These are phyloP conservation scores for Pempheris klunzingeri DNA, from an alignment of 2,797 vertebrate genomes.

Conservation along the genomic window DNA sequence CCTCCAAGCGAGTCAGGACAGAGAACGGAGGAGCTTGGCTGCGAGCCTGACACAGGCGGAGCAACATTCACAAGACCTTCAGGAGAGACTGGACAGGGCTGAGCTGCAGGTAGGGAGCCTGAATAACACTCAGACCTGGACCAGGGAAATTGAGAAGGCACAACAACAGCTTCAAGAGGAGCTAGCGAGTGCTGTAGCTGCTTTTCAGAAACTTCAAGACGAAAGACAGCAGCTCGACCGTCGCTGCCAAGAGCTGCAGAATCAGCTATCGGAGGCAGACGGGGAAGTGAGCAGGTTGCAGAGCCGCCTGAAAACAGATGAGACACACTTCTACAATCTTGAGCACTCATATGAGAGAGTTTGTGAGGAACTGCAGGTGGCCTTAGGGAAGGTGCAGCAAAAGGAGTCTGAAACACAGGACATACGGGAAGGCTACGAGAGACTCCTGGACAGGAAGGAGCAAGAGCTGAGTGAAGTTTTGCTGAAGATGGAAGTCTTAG, in stretches of 20 bases:
- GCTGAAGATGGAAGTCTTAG: constrained; percentile 90
- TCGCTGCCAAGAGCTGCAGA: constrained; percentile 90
- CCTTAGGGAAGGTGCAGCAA: constrained; percentile 70
- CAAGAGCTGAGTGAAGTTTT: constrained; percentile 90
- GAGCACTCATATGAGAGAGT: constrained; percentile 87
- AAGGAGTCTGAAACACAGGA: constrained; percentile 72
- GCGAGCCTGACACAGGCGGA: constrained; percentile 89
- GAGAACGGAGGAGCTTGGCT: constrained; percentile 89
- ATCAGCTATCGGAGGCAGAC: constrained; percentile 86
- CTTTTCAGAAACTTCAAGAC: constrained; percentile 85
- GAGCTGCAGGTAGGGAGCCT: constrained; percentile 87
- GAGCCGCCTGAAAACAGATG: constrained; percentile 86
- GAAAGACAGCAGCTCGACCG: constrained; percentile 86
- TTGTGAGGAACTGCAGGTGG: constrained; percentile 87
- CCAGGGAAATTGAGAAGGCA: constrained; percentile 82
- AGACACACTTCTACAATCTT: constrained; percentile 89
- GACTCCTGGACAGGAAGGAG: constrained; percentile 89
- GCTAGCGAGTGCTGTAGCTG: constrained; percentile 84
- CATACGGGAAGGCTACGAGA: constrained; percentile 87
- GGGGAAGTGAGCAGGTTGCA: constrained; percentile 85
- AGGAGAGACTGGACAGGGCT: constrained; percentile 86
- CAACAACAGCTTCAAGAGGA: constrained; percentile 91
- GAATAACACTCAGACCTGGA: constrained; percentile 80
- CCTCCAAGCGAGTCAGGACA: constrained; percentile 92
- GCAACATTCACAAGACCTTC: constrained; percentile 87